These are phyloP conservation scores for Mycalesis mineus DNA, from an alignment of 2,888 invertebrate genomes.

Conservation along the genomic window DNA sequence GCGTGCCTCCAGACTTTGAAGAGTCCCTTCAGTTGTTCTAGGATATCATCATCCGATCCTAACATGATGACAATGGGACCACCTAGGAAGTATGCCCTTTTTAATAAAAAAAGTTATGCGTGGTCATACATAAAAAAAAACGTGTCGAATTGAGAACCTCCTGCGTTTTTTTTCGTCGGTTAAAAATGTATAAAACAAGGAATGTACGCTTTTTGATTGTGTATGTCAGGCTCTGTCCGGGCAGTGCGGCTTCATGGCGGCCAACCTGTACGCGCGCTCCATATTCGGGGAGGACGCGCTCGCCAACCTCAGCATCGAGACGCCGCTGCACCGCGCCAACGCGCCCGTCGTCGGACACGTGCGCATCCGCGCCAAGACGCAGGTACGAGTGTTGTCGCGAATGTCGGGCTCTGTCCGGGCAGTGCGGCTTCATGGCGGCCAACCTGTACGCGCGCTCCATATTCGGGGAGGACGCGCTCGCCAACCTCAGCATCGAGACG, in stretches of 20 bases:
- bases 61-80: too few species aligned
- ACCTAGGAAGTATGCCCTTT: too few species aligned
- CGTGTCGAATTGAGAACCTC: too few species aligned
- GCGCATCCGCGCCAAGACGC: conserved; percentile 98
- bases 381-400: conserved; percentile 75
- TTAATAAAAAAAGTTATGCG: too few species aligned
- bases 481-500: conserved; percentile 99
- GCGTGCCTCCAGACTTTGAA: too few species aligned
- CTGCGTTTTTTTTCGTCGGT: too few species aligned
- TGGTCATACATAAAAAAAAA: too few species aligned
- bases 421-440: conserved; percentile 47
- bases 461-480: conserved; percentile 98
- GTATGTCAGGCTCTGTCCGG: conserved; percentile 89
- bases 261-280: conserved; percentile 98
- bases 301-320: conserved; percentile 99
- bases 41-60: too few species aligned
- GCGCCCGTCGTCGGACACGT: conserved; percentile 98
- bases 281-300: conserved; percentile 99
- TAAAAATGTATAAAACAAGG: too few species aligned
- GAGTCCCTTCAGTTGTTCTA: too few species aligned
- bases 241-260: conserved; percentile 99
- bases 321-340: conserved; percentile 90
- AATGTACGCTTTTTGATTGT: not conserved
- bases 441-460: conserved; percentile 72
- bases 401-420: conserved; percentile 45